Percentiles rank a stretch among this genome's conserved stretches.
Conservation (phyloP, 2,888 invertebrate species). For the Hypsopygia costalis region DNA sequence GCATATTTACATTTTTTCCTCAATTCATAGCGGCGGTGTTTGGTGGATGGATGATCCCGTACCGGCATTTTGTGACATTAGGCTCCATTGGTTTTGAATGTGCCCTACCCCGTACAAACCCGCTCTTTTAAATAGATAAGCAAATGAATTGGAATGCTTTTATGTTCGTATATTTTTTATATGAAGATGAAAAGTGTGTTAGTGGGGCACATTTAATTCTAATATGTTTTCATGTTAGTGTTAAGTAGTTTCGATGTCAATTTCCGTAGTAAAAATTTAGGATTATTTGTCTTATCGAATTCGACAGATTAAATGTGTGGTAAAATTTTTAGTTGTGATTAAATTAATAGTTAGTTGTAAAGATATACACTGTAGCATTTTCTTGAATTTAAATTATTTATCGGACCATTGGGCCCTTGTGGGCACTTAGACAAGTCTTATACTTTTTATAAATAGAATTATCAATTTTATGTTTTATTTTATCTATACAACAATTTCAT, state of each 20-base stretch:
- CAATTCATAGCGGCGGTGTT: slow-evolving; percentile 49
- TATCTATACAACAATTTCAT: no score
- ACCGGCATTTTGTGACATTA: slow-evolving; percentile 71
- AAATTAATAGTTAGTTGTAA: no score
- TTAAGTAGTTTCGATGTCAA: slow-evolving; percentile 25
- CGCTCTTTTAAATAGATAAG: slow-evolving; percentile 74
- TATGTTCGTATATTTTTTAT: slow-evolving; percentile 41
- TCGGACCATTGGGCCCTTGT: no score
- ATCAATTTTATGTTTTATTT: no score
- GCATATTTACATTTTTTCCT: slow-evolving; percentile 58
- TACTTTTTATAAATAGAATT: no score
- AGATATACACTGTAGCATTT: no score
- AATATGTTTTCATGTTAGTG: slow-evolving; percentile 18
- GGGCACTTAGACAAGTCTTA: no score
- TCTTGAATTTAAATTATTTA: no score
- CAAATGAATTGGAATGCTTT: slow-evolving; percentile 77
- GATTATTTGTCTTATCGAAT: no score
- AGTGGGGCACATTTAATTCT: slow-evolving; percentile 27
- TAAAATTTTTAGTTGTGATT: no score
- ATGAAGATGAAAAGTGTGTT: slow-evolving; percentile 38
- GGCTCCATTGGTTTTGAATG: slow-evolving; percentile 75
- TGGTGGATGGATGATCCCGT: slow-evolving; percentile 55
- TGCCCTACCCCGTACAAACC: slow-evolving; percentile 52
- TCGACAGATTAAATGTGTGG: no score
- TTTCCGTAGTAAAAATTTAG: slow-evolving; percentile 5